Evolutionary conservation across 1,140 invertebrate genomes (phyloP).

Genomic region (Drosophila subobscura): DNA sequence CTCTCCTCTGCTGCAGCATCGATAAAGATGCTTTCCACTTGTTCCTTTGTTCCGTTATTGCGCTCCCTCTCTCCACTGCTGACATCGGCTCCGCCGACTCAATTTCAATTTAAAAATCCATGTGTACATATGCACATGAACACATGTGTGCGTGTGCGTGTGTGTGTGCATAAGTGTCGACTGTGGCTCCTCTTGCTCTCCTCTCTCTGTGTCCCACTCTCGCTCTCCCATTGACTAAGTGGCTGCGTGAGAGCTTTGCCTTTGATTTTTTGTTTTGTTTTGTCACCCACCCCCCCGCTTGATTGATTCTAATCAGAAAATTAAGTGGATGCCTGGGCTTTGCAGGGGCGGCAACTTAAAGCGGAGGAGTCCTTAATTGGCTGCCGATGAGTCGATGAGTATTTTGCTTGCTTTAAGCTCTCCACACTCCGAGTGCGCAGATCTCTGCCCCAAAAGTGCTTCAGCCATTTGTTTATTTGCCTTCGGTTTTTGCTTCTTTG

Average conservation of each 20-base stretch:
- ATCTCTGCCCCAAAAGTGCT: too few species aligned
- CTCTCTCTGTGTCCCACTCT: background rate
- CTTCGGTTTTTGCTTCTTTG: too few species aligned
- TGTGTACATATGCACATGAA: constrained; percentile 14
- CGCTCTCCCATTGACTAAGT: background rate
- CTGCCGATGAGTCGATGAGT: too few species aligned
- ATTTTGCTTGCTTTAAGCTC: too few species aligned
- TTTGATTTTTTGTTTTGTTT: constrained; percentile 14
- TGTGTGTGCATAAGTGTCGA: background rate
- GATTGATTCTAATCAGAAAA: constrained; percentile 82
- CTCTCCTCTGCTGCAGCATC: background rate
- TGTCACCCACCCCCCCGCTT: constrained; percentile 34
- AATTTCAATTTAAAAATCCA: constrained; percentile 70
- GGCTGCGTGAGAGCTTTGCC: background rate
- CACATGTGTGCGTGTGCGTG: background rate
- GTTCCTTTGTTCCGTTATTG: constrained; percentile 38
- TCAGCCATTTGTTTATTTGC: too few species aligned
- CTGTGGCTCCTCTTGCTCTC: background rate
- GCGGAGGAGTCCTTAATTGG: too few species aligned
- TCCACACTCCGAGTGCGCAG: too few species aligned
- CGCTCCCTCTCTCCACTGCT: too few species aligned
- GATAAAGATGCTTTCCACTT: background rate
- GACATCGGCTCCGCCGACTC: constrained; percentile 6
- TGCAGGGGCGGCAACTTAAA: background rate
- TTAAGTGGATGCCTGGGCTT: constrained; percentile 63